Conservation (phyloP, 1,140 invertebrate genomes). For the Zaprionus capensis region DNA sequence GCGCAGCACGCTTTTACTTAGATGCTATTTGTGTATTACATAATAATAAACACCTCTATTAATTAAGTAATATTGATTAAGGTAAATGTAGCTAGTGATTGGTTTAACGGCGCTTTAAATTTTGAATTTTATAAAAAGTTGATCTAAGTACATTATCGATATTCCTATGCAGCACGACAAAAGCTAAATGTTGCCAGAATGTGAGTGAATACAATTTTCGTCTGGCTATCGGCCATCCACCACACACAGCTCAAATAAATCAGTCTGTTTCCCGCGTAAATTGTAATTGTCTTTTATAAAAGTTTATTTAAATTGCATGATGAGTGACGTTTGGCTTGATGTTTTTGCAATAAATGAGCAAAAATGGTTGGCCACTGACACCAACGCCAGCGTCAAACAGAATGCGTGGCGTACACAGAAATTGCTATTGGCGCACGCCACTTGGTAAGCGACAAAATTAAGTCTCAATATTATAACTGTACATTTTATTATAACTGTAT, state of each 20-base stretch:
- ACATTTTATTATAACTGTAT: not conserved
- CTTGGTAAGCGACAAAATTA: conserved; percentile 20
- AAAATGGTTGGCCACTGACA: conserved; percentile 16
- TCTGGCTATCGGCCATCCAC: conserved; percentile 20
- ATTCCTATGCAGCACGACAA: not conserved
- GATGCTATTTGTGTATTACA: not conserved
- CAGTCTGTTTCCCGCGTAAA: conserved; percentile 13
- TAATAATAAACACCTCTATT: not conserved
- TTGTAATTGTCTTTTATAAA: not conserved
- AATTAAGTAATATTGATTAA: too few relatives aligned
- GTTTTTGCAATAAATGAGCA: conserved; percentile 37
- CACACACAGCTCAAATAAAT: not conserved
- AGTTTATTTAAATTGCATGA: not conserved
- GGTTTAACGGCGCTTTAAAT: not conserved
- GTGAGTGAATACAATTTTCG: not conserved
- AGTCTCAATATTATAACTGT: not conserved
- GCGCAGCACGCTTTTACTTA: not conserved
- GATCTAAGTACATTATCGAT: conserved; percentile 26
- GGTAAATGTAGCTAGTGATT: not conserved
- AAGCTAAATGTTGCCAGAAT: conserved; percentile 16
- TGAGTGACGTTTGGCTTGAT: conserved; percentile 31
- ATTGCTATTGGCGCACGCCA: conserved; percentile 46
- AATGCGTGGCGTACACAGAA: conserved; percentile 61
- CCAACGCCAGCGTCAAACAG: conserved; percentile 13
- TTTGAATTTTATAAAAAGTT: not conserved